Percentiles rank a stretch among this genome's conserved stretches.
Evolutionary conservation across 2,888 invertebrate genomes (phyloP).

Genomic region (Pachliopta kotzebuea): DNA sequence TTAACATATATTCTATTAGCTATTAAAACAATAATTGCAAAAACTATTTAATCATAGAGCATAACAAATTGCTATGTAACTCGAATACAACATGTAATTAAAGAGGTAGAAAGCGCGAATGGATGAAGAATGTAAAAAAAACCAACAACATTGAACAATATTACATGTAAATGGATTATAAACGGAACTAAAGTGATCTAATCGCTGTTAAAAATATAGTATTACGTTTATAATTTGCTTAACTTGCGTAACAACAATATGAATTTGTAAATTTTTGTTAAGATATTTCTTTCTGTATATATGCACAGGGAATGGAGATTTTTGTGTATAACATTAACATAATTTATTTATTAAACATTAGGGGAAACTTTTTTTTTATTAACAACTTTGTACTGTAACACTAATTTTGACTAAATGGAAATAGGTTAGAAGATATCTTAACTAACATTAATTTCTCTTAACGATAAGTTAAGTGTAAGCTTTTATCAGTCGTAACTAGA

Average conservation of each 20-base stretch:
- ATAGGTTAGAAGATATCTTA: no score
- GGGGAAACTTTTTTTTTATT: no score
- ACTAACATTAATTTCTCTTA: no score
- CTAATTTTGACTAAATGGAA: no score
- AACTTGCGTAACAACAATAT: neutral
- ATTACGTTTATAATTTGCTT: neutral
- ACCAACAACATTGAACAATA: neutral
- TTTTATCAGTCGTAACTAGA: no score
- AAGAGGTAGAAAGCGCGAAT: slow-evolving; percentile 1
- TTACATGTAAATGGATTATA: neutral
- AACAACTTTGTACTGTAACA: no score
- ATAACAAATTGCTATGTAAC: slow-evolving; percentile 13
- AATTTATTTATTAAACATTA: no score
- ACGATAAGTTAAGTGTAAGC: no score
- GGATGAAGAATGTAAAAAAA: neutral
- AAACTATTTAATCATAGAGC: slow-evolving; percentile 12
- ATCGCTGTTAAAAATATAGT: neutral
- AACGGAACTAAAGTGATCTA: slow-evolving; percentile 10
- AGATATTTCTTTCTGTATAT: no score
- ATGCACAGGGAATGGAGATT: no score
- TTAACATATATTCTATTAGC: slow-evolving; percentile 3
- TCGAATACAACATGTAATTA: slow-evolving; percentile 13
- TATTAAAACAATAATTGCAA: slow-evolving; percentile 12
- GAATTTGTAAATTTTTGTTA: no score
- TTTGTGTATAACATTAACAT: no score